Base-by-base conservation (phyloP, 2,113 vertebrate genomes). In the Thamnophis sirtalis region DNA sequence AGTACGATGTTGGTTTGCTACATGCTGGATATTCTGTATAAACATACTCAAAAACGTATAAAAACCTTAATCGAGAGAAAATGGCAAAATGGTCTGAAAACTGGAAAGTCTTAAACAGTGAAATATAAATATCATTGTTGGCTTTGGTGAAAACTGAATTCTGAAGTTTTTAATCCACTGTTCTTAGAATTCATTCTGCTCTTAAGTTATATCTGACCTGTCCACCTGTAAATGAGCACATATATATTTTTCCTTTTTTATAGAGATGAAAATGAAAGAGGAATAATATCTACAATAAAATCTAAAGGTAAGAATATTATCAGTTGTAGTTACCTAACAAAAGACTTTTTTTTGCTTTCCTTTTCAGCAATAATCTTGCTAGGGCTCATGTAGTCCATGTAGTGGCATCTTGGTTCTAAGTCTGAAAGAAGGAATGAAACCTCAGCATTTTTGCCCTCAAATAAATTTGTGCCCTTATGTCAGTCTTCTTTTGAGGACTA, bases 281-380 rank as follows among this genome's bases (percentile, higher is more conserved):
- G 96, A 94, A 55, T 28, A 24, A 90, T 95, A 92, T 92, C 97
- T 95, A 97, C 96, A 84, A 94, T 97, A 88, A 98, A 97, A 94
- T 98, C 98, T 58, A 98, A 98, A 98, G 98, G 99, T 99, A 97
- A 98, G 98, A 95, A 87, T 48, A 24, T 28, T 38, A 51, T 26
- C 10, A 24, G 58, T 60, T 91, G 15, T 48, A 7, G 21, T 86
- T 10, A 89, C 9, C 5, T 55, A n/a, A 85, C 50, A 54, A 26
- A 22, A 48, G n/a, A 11, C 7, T 58, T 13, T 43, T 4, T 51
- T 53, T 51, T 19, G 54, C 21, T 55, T 56, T 21, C 21, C 21
- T 11, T 54, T 22, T 15, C 3, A 9, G 28, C 60, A 87, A 50
- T n/a, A 38, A 17, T 5, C 28, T 49, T 28, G 24, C 10, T 26